Evolutionary conservation across 2,797 vertebrate genomes (phyloP).

Genomic region (Onychomys arenicola): DNA sequence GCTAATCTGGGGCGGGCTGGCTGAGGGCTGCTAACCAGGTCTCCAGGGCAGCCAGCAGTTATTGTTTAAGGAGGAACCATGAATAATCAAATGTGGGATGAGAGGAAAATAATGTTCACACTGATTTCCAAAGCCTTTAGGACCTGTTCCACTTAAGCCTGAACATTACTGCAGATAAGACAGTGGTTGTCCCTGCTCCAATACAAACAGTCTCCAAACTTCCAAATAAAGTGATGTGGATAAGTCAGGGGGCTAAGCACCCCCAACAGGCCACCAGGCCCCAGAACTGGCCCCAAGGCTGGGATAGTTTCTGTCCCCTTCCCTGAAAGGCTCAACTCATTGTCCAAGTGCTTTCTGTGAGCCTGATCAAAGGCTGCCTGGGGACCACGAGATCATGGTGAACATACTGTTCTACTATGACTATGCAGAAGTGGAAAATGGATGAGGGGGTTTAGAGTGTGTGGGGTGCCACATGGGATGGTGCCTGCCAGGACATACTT

Average conservation of each 20-base stretch:
- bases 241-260: accelerated
- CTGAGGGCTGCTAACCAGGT: slow-evolving; percentile 55
- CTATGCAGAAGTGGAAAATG: accelerated
- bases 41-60: slow-evolving; percentile 58
- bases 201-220: background rate
- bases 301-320: too few species aligned
- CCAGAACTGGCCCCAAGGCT: background rate
- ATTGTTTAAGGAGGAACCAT: slow-evolving; percentile 52
- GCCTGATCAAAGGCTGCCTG: background rate
- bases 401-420: accelerated
- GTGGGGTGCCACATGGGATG: background rate
- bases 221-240: background rate
- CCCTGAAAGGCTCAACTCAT: background rate
- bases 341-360: background rate
- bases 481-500: accelerated
- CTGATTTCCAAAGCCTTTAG: slow-evolving; percentile 62
- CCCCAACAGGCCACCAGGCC: background rate
- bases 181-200: background rate
- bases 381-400: accelerated
- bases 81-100: slow-evolving; percentile 78
- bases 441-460: accelerated
- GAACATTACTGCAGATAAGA: background rate
- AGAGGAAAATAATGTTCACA: background rate
- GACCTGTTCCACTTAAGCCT: background rate
- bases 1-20: slow-evolving; percentile 20